These are phyloP conservation scores for Drosophila kohkoa DNA, from an alignment of 1,140 invertebrate species.

Conservation along the genomic window DNA sequence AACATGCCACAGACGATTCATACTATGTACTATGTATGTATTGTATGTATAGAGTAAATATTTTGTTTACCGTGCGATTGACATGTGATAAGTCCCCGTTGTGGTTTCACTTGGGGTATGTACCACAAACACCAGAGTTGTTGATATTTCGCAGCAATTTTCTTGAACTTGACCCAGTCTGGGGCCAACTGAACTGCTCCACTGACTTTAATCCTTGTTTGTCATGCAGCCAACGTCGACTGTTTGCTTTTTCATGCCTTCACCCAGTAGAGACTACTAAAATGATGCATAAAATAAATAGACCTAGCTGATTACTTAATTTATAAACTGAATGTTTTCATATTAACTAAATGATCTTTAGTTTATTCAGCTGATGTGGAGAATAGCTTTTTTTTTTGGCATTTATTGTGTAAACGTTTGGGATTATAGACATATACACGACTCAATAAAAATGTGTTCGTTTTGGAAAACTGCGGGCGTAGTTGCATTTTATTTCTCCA, in stretches of 20 bases:
- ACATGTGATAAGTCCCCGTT: conserved; percentile 20
- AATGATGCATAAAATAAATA: not conserved
- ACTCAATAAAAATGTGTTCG: conserved; percentile 10
- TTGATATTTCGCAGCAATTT: not conserved
- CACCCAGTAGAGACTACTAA: not conserved
- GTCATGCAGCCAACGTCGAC: no score
- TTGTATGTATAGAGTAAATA: not conserved
- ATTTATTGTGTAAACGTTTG: not conserved
- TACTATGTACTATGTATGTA: no score
- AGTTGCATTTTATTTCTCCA: conserved; percentile 9
- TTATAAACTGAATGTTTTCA: not conserved
- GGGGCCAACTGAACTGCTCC: not conserved
- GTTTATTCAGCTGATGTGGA: not conserved
- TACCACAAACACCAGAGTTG: not conserved
- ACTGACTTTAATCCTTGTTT: not conserved
- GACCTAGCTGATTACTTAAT: not conserved
- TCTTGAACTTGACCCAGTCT: not conserved
- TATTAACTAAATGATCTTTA: not conserved
- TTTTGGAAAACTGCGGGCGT: conserved; percentile 26
- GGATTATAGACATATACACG: not conserved
- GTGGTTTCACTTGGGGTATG: conserved; percentile 13
- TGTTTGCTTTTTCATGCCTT: not conserved
- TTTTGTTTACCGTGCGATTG: conserved; percentile 9
- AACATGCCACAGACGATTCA: not conserved
- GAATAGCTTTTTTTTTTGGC: not conserved